Conservation (phyloP, 2,113 vertebrate species). For the Diadophis punctatus region DNA sequence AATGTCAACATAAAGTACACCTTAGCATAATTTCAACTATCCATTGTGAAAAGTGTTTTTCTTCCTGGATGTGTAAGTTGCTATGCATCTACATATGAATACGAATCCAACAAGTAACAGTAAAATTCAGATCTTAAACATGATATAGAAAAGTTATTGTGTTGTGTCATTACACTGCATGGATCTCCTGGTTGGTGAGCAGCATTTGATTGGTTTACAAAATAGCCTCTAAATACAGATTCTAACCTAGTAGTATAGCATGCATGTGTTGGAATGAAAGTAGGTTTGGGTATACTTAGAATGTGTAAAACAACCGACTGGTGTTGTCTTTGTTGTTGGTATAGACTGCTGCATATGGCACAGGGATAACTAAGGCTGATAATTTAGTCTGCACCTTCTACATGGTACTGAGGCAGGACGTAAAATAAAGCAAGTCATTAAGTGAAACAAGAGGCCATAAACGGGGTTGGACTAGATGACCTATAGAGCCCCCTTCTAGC, state of each 20-base stretch:
- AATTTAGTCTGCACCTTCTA: neutral
- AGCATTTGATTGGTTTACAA: neutral
- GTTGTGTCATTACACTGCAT: neutral
- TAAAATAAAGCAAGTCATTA: no score
- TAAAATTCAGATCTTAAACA: neutral
- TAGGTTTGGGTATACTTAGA: neutral
- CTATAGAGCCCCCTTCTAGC: no score
- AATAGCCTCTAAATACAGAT: neutral
- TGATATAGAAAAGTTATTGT: neutral
- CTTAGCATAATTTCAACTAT: neutral
- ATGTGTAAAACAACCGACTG: neutral
- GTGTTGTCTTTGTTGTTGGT: neutral
- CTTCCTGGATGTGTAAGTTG: neutral
- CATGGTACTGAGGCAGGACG: no score
- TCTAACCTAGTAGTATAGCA: neutral
- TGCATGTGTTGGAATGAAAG: neutral
- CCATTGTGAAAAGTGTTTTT: neutral
- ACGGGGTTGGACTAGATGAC: no score
- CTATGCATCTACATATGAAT: neutral
- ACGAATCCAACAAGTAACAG: neutral
- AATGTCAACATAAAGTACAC: neutral
- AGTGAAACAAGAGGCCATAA: no score
- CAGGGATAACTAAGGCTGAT: neutral
- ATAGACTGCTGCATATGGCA: neutral
- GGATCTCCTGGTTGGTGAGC: neutral